Conservation (phyloP, 2,113 vertebrate genomes). For the Saccopteryx leptura region DNA sequence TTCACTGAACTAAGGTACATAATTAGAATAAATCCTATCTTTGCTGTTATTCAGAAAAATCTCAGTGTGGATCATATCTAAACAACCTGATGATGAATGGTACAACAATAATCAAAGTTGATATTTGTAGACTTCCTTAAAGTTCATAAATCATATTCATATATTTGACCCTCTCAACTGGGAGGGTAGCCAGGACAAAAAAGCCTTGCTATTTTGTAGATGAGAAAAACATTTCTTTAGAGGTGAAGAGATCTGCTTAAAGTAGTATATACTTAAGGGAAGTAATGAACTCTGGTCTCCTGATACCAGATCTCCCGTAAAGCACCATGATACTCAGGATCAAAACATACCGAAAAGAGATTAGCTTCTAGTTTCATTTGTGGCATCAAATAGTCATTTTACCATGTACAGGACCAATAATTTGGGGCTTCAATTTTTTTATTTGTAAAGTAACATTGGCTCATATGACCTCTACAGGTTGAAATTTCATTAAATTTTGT, state of each 20-base stretch:
- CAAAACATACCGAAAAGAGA: background rate
- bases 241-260: slow-evolving; percentile 14
- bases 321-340: background rate
- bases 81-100: background rate
- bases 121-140: background rate
- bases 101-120: background rate
- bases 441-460: background rate
- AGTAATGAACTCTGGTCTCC: background rate
- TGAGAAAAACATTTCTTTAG: slow-evolving; percentile 27
- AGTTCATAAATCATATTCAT: background rate
- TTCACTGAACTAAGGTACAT: background rate
- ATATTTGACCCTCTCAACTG: background rate
- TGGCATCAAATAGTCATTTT: background rate
- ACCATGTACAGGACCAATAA: background rate
- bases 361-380: background rate
- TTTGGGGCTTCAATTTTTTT: background rate
- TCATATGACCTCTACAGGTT: background rate
- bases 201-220: background rate
- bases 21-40: background rate
- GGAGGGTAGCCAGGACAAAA: background rate
- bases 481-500: background rate
- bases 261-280: background rate
- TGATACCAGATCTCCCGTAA: background rate
- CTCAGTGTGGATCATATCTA: background rate
- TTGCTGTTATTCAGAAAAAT: background rate